These are phyloP conservation scores for Gopherus flavomarginatus DNA, from an alignment of 2,113 vertebrate species.

Conservation along the genomic window DNA sequence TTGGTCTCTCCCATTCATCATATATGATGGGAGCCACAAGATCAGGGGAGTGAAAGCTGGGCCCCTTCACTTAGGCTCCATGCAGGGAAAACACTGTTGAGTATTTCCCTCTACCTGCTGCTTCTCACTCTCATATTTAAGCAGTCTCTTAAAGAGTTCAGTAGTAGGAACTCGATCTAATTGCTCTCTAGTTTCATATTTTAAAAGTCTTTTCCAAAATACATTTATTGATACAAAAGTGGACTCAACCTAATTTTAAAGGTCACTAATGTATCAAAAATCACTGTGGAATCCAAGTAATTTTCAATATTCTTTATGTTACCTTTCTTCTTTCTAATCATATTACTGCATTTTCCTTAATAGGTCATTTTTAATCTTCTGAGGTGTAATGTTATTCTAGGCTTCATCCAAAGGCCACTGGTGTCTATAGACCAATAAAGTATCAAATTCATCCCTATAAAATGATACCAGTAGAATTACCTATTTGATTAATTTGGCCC, in stretches of 20 bases:
- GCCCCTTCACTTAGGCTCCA: no score
- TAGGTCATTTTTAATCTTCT: neutral
- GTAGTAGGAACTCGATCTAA: no score
- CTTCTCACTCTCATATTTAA: no score
- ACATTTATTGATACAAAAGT: neutral
- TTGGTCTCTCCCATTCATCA: no score
- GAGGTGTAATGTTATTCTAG: neutral
- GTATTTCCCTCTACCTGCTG: no score
- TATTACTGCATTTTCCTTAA: neutral
- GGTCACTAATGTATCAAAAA: neutral
- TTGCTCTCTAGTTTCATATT: no score
- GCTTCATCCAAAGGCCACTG: neutral
- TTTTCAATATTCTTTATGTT: neutral
- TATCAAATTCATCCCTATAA: neutral
- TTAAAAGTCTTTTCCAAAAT: no score
- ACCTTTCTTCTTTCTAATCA: neutral
- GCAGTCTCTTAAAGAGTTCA: no score
- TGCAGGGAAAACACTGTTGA: no score
- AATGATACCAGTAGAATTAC: neutral
- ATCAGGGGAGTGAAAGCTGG: no score
- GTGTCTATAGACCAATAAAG: neutral
- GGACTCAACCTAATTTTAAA: neutral
- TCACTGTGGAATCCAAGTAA: neutral
- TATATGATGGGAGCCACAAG: no score
- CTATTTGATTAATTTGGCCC: neutral